Percentiles rank a stretch among this genome's conserved stretches.
Conservation (phyloP, 2,888 invertebrate genomes). For the Drosophila conformis region DNA sequence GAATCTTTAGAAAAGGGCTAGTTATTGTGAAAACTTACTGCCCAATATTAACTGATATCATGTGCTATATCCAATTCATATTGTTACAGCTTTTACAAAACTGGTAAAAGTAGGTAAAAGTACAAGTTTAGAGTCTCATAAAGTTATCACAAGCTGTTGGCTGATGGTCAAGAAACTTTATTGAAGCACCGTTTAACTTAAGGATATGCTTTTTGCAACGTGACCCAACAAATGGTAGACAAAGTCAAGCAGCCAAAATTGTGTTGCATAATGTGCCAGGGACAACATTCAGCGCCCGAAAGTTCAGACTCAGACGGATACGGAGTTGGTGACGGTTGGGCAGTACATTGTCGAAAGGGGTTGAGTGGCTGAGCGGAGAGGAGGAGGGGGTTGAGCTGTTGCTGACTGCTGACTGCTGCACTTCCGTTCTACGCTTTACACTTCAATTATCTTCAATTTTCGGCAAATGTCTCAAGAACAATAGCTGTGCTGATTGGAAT, state of each 20-base stretch:
- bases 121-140: background rate
- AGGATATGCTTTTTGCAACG: constrained; percentile 25
- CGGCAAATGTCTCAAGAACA: constrained; percentile 81
- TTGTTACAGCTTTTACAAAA: background rate
- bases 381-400: constrained; percentile 20
- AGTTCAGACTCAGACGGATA: constrained; percentile 10
- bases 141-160: background rate
- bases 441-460: constrained; percentile 82
- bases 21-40: background rate
- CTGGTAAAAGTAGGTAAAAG: background rate
- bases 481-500: constrained; percentile 79
- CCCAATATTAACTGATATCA: background rate
- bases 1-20: background rate
- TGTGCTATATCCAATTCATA: background rate
- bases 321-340: background rate
- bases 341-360: constrained; percentile 16
- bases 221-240: constrained; percentile 43
- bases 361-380: background rate
- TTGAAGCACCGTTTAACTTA: background rate
- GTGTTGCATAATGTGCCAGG: constrained; percentile 72
- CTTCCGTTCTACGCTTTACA: constrained; percentile 77
- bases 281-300: constrained; percentile 53
- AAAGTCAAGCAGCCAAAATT: constrained; percentile 64
- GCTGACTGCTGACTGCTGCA: constrained; percentile 77
- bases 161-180: constrained; percentile 1